Conservation (phyloP, 2,888 invertebrate species). For the Panzeria rudis region DNA sequence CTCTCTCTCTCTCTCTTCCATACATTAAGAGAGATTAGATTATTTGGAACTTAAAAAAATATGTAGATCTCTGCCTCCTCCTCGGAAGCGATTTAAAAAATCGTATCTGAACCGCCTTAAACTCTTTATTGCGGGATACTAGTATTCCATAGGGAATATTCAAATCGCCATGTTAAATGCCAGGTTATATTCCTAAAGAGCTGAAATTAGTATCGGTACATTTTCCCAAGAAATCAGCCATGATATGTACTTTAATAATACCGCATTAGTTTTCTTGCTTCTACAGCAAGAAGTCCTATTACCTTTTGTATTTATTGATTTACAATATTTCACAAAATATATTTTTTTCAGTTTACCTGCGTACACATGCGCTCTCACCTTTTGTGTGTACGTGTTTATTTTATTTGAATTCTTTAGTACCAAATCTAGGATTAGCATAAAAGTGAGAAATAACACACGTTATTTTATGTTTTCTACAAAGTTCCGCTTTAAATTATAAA, state of each 20-base stretch:
- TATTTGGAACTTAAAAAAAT: no score
- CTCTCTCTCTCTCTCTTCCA: no score
- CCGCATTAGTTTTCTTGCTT: no score
- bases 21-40: no score
- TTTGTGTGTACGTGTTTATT: conserved; percentile 22
- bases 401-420: conserved; percentile 39
- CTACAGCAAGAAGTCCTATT: not conserved
- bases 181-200: no score
- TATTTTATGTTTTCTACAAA: conserved; percentile 43
- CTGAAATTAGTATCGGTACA: not conserved
- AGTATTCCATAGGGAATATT: no score
- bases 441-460: conserved; percentile 72
- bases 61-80: no score
- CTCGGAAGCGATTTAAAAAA: no score
- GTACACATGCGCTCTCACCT: not conserved
- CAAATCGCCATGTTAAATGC: no score
- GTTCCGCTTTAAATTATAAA: conserved; percentile 52
- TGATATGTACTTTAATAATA: no score
- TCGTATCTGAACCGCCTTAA: no score
- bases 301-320: not conserved
- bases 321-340: not conserved
- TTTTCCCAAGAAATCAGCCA: not conserved
- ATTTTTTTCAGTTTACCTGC: not conserved
- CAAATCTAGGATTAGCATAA: conserved; percentile 71
- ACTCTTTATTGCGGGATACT: no score